These are phyloP conservation scores for Eupleurogrammus muticus DNA, from an alignment of 2,797 vertebrate genomes.

Conservation along the genomic window DNA sequence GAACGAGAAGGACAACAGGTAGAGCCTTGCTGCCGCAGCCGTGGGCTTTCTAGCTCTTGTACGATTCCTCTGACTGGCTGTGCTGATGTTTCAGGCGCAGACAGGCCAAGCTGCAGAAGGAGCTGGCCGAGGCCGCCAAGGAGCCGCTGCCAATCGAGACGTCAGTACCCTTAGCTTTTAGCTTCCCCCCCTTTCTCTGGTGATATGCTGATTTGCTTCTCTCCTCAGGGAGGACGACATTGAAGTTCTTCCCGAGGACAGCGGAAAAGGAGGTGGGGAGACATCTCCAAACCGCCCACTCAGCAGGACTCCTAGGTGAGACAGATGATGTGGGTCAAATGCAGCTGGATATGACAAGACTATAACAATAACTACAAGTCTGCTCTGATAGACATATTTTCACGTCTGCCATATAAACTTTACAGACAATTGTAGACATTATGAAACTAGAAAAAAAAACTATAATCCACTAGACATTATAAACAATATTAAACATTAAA, in stretches of 20 bases:
- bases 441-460: no score
- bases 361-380: no score
- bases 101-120: slow-evolving; percentile 96
- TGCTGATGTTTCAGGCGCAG: slow-evolving; percentile 83
- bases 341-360: no score
- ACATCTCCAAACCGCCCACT: slow-evolving; percentile 82
- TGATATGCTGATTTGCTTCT: not conserved
- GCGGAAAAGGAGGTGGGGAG: slow-evolving; percentile 87
- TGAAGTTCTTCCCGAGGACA: slow-evolving; percentile 93
- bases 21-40: slow-evolving; percentile 9
- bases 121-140: slow-evolving; percentile 95
- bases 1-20: slow-evolving; percentile 97
- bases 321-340: not conserved
- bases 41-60: no score
- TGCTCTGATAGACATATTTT: no score
- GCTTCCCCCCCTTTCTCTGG: not conserved
- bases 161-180: slow-evolving; percentile 81
- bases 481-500: no score
- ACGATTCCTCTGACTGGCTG: not conserved
- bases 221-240: slow-evolving; percentile 95
- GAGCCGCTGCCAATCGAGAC: slow-evolving; percentile 93
- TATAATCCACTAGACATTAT: no score
- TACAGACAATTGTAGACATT: no score
- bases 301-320: slow-evolving; percentile 86
- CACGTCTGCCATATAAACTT: no score